Percentiles rank a stretch among this genome's conserved stretches.
phyloP scores from a whole-genome alignment of 2,888 invertebrate genomes.

The Acrobasis suavella region DNA sequence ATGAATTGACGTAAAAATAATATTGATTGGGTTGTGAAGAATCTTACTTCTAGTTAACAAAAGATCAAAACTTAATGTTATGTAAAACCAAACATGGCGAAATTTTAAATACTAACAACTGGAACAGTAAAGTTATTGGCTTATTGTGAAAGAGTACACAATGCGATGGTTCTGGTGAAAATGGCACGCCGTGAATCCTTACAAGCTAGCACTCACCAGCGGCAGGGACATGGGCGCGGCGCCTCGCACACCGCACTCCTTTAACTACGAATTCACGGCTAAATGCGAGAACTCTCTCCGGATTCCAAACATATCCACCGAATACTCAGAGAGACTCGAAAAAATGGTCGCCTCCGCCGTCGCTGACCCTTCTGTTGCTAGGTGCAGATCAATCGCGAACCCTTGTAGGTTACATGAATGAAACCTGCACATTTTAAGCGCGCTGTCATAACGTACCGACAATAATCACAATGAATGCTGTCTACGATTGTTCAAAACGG shows the following conservation, averaged over 20 bases:
- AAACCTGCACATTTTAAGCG: slow-evolving; percentile 67
- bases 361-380: slow-evolving; percentile 65
- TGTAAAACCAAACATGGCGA: background rate
- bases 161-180: slow-evolving; percentile 57
- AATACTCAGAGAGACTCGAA: slow-evolving; percentile 56
- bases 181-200: slow-evolving; percentile 77
- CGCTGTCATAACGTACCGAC: slow-evolving; percentile 50
- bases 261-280: slow-evolving; percentile 72
- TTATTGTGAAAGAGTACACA: slow-evolving; percentile 47
- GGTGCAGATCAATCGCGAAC: slow-evolving; percentile 67
- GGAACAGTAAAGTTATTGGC: slow-evolving; percentile 25
- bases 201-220: slow-evolving; percentile 78
- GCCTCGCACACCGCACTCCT: slow-evolving; percentile 70
- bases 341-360: slow-evolving; percentile 58
- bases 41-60: background rate
- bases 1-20: background rate
- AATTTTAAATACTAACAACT: background rate
- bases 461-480: background rate
- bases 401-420: slow-evolving; percentile 74
- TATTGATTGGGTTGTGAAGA: background rate
- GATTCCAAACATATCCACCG: slow-evolving; percentile 62
- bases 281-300: slow-evolving; percentile 61
- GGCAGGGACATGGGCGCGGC: slow-evolving; percentile 80
- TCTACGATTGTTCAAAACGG: slow-evolving; percentile 26
- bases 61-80: background rate